Conservation (phyloP, 2,797 vertebrate genomes). For the Delichon dasypus region DNA sequence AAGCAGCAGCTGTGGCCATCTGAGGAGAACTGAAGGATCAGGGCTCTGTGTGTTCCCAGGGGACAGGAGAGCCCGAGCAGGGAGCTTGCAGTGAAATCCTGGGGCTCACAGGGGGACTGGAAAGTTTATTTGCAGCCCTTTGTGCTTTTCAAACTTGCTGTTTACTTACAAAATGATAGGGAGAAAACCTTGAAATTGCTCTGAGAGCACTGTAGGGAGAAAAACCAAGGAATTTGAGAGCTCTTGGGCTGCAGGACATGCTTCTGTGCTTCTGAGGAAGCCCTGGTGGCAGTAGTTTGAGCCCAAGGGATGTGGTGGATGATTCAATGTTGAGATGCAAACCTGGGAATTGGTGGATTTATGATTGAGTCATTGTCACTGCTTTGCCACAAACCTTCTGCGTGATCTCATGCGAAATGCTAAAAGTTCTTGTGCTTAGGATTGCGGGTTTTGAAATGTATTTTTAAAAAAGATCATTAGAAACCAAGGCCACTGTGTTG, state of each 20-base stretch:
- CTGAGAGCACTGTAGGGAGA: neutral
- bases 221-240: neutral
- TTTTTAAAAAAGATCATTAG: neutral
- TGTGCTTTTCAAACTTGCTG: neutral
- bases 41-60: neutral
- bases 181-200: neutral
- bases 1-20: neutral
- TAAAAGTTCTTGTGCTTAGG: neutral
- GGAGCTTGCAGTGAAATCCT: neutral
- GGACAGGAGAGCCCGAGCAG: neutral
- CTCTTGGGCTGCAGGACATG: neutral
- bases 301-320: accelerated
- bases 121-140: neutral
- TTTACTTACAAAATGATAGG: neutral
- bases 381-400: neutral
- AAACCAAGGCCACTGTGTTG: neutral
- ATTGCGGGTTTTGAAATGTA: neutral
- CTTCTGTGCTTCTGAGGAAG: neutral
- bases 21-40: neutral
- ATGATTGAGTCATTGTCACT: accelerated
- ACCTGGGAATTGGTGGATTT: neutral
- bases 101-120: neutral
- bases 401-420: neutral
- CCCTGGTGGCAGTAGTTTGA: neutral
- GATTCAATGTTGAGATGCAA: neutral